Conservation (phyloP, 2,797 vertebrate genomes). For the Bufotes viridis region DNA sequence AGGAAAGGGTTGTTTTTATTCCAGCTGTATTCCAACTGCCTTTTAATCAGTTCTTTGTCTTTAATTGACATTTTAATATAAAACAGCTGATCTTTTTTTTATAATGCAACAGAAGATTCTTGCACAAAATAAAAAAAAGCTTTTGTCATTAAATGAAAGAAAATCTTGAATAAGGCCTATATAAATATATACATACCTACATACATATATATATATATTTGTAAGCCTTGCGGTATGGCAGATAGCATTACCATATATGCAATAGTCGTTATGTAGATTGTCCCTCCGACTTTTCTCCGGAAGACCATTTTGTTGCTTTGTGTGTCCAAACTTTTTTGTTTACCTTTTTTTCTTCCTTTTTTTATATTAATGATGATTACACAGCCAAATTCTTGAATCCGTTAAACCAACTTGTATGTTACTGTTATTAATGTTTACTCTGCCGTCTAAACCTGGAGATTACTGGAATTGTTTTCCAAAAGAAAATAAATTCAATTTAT, state of each 20-base stretch:
- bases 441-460: constrained; percentile 96
- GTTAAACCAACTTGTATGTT: constrained; percentile 96
- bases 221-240: constrained; percentile 87
- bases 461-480: constrained; percentile 92
- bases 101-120: constrained; percentile 74
- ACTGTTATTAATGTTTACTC: constrained; percentile 99
- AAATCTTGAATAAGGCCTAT: constrained; percentile 80
- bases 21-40: constrained; percentile 74
- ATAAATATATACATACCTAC: constrained; percentile 74
- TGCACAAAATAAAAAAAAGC: constrained; percentile 70
- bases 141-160: constrained; percentile 73
- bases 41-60: constrained; percentile 75
- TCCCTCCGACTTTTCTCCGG: constrained; percentile 78
- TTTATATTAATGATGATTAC: constrained; percentile 83
- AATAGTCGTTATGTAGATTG: constrained; percentile 86
- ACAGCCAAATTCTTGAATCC: constrained; percentile 88
- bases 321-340: constrained; percentile 77
- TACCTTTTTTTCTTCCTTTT: constrained; percentile 68
- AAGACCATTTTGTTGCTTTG: constrained; percentile 83
- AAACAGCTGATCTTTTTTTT: constrained; percentile 77
- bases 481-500: constrained; percentile 89
- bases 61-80: constrained; percentile 78
- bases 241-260: constrained; percentile 86
- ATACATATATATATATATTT: constrained; percentile 78
- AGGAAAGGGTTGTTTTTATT: constrained; percentile 69